Evolutionary conservation across 2,797 vertebrate genomes (phyloP).

Genomic region (Neostethus bicornis): DNA sequence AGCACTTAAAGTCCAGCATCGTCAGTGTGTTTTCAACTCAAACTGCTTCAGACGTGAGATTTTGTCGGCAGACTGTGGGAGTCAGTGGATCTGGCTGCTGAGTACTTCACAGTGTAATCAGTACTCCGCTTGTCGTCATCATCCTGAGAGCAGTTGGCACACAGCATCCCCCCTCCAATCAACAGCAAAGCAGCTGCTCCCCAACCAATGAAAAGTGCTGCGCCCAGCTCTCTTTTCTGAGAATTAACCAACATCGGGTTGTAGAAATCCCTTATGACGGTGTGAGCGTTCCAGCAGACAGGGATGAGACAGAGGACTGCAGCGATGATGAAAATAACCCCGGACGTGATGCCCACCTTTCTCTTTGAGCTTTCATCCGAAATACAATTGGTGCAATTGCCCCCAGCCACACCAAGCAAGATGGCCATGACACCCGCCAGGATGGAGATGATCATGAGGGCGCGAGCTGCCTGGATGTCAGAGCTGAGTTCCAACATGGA

Average conservation of each 20-base stretch:
- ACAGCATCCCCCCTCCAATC: conserved; percentile 89
- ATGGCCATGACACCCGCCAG: conserved; percentile 86
- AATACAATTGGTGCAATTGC: conserved; percentile 95
- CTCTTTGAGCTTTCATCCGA: conserved; percentile 81
- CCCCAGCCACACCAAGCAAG: conserved; percentile 84
- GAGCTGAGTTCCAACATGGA: conserved; percentile 88
- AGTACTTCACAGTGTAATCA: conserved; percentile 86
- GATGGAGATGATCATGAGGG: conserved; percentile 85
- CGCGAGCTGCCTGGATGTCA: conserved; percentile 92
- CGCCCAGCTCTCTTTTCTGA: conserved; percentile 90
- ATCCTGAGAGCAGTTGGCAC: conserved; percentile 84
- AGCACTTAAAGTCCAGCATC: conserved; percentile 23
- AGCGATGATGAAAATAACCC: conserved; percentile 83
- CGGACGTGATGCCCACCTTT: conserved; percentile 84
- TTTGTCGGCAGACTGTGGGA: conserved; percentile 80
- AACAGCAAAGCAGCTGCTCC: conserved; percentile 84
- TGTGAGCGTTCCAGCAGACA: conserved; percentile 89
- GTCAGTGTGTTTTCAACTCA: conserved; percentile 20
- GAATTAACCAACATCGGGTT: conserved; percentile 80
- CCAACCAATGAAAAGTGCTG: conserved; percentile 92
- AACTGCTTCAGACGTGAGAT: conserved; percentile 81
- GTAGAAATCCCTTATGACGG: conserved; percentile 90
- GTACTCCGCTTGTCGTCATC: conserved; percentile 54
- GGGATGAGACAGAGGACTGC: conserved; percentile 86
- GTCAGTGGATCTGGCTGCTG: conserved; percentile 74